Evolutionary conservation across 2,113 vertebrate genomes (phyloP), one percentile per base, ranked within the genome.

Genomic region (Tretioscincus oriximinensis): DNA sequence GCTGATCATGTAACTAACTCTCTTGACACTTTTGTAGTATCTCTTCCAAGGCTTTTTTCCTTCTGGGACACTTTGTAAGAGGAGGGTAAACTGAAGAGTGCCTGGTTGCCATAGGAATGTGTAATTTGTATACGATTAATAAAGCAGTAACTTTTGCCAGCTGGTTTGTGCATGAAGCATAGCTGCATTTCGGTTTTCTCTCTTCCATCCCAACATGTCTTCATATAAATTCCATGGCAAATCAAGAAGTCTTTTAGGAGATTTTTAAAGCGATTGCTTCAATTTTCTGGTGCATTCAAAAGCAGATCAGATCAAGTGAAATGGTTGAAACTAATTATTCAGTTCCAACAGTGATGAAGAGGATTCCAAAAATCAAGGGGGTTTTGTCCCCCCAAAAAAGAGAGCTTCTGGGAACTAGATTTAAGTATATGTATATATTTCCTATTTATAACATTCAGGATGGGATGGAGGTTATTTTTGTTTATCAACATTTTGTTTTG

Each of bases 1-100:
- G 5, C 81, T 28, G 88, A 85, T 79, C 77, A 71, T 83, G 73
- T 82, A 49, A 61, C 78, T n/a, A n/a, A n/a, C n/a, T n/a, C n/a
- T 60, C 45, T 41, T 80, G 54, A 66, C 79, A 45, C 1, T 4
- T 2, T 26, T 22, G 7, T 75, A 63, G 24, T 73, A 75, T 60
- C 73, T 76, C 68, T 84, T 86, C 58, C 64, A 18, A 54, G 3
- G 83, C 22, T 22, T 70, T 73, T 31, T 2, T 64, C 35, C 54
- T 26, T 78, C 51, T 79, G 66, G 29, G 83, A 21, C 24, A 78
- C 63, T 3, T 80, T 29, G 77, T 88, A 91, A 84, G 22, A 90
- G 90, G 90, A 93, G 10, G 22, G 7, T 28, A n/a, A 35, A 35
- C 18, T 10, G 21, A 74, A 61, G 41, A 16, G 26, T 26, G 21